Evolutionary conservation across 2,888 invertebrate genomes (phyloP).

Genomic region (Pristionchus arcanus): DNA sequence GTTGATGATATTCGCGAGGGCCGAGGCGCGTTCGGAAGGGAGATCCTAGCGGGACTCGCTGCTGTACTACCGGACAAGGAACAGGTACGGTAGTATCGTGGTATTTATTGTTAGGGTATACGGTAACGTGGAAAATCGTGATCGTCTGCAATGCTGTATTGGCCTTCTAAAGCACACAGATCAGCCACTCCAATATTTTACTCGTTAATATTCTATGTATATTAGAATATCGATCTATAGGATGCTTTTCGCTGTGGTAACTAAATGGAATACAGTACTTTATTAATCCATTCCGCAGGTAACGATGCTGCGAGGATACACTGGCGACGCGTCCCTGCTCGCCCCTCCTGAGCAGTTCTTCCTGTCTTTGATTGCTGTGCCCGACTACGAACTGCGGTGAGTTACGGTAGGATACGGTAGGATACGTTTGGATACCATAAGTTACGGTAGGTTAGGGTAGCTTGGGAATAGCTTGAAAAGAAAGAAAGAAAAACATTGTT

Average conservation of each 20-base stretch:
- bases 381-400: constrained; percentile 60
- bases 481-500: too few relatives aligned
- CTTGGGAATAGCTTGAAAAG: too few relatives aligned
- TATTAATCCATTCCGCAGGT: constrained; percentile 52
- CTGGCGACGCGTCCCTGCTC: constrained; percentile 62
- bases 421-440: too few relatives aligned
- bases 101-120: too few relatives aligned
- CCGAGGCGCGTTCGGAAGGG: background rate
- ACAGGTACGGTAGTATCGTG: constrained; percentile 6
- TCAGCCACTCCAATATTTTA: too few relatives aligned
- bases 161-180: too few relatives aligned
- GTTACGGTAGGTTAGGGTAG: too few relatives aligned
- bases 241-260: background rate
- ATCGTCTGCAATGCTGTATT: too few relatives aligned
- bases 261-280: background rate
- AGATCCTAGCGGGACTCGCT: constrained; percentile 38
- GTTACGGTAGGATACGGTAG: background rate
- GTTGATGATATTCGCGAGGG: constrained; percentile 52
- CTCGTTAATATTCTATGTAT: too few relatives aligned
- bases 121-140: too few relatives aligned
- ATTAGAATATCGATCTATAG: too few relatives aligned
- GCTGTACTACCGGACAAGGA: constrained; percentile 51
- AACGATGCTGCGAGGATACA: constrained; percentile 65
- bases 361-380: constrained; percentile 62
- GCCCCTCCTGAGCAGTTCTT: constrained; percentile 65